Conservation (phyloP, 2,797 vertebrate species). For the Dryobates pubescens region DNA sequence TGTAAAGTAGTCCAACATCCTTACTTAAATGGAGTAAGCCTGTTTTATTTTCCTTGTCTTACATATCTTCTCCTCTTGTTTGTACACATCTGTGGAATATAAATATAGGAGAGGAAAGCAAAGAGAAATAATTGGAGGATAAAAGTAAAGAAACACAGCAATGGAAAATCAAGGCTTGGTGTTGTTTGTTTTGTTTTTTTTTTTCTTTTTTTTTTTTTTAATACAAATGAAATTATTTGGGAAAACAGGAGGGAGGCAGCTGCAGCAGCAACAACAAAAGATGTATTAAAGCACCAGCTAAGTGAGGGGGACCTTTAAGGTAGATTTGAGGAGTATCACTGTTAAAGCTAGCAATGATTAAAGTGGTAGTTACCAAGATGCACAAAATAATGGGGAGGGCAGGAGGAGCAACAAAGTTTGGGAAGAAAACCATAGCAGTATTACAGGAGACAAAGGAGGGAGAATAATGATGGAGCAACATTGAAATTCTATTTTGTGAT, state of each 20-base stretch:
- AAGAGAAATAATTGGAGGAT: neutral
- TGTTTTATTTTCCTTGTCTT: neutral
- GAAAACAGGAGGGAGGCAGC: neutral
- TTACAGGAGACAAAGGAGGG: neutral
- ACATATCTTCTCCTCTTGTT: neutral
- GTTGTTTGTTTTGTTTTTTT: too few species aligned
- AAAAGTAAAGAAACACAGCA: neutral
- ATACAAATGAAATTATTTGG: neutral
- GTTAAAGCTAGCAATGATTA: neutral
- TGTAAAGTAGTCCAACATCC: neutral
- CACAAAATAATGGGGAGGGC: neutral
- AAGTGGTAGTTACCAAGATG: neutral
- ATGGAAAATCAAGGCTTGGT: neutral
- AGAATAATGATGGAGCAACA: neutral
- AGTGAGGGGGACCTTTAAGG: neutral
- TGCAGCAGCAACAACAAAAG: neutral
- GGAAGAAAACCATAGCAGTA: neutral
- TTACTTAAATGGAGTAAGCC: neutral
- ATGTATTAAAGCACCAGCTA: neutral
- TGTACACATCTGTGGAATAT: neutral
- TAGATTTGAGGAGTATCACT: neutral
- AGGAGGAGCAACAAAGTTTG: neutral
- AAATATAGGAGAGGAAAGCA: neutral
- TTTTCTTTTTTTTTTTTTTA: neutral
- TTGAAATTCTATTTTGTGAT: neutral